Conservation (phyloP, 2,797 vertebrate genomes). For the Parambassis ranga region DNA sequence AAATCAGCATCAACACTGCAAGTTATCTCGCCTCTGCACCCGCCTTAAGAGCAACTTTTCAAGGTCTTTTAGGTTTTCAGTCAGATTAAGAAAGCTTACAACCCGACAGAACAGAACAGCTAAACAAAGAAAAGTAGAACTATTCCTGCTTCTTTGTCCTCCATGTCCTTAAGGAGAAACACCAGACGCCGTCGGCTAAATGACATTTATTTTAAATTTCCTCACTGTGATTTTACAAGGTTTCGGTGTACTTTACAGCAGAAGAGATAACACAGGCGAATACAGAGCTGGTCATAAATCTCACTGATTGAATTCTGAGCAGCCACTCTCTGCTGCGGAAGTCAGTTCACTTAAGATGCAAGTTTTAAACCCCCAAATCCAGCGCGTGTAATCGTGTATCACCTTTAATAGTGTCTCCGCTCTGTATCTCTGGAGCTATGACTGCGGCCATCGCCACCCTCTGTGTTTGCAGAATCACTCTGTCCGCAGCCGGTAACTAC, state of each 20-base stretch:
- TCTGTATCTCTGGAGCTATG: neutral
- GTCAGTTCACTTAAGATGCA: slow-evolving; percentile 23
- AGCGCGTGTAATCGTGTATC: slow-evolving; percentile 8
- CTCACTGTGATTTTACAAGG: slow-evolving; percentile 24
- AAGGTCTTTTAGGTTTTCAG: slow-evolving; percentile 53
- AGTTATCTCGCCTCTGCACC: slow-evolving; percentile 64
- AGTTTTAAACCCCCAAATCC: slow-evolving; percentile 35
- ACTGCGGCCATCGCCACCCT: neutral
- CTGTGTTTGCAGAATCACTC: slow-evolving; percentile 11
- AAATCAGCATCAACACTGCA: slow-evolving; percentile 51
- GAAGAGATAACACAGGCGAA: slow-evolving; percentile 46
- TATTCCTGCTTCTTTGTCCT: slow-evolving; percentile 14
- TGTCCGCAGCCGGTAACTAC: slow-evolving; percentile 48
- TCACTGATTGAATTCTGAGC: slow-evolving; percentile 52
- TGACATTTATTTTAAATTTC: slow-evolving; percentile 27
- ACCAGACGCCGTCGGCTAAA: neutral
- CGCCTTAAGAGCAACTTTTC: slow-evolving; percentile 29
- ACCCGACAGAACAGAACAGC: neutral
- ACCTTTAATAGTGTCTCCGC: slow-evolving; percentile 38
- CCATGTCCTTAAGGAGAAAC: slow-evolving; percentile 14
- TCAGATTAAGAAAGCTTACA: slow-evolving; percentile 19
- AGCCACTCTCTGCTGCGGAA: neutral
- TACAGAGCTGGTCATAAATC: slow-evolving; percentile 43
- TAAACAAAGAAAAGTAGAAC: slow-evolving; percentile 7
- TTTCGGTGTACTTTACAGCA: slow-evolving; percentile 36